Base-by-base conservation (phyloP, 2,888 invertebrate species). In the Archaeoteleia sp. region DNA sequence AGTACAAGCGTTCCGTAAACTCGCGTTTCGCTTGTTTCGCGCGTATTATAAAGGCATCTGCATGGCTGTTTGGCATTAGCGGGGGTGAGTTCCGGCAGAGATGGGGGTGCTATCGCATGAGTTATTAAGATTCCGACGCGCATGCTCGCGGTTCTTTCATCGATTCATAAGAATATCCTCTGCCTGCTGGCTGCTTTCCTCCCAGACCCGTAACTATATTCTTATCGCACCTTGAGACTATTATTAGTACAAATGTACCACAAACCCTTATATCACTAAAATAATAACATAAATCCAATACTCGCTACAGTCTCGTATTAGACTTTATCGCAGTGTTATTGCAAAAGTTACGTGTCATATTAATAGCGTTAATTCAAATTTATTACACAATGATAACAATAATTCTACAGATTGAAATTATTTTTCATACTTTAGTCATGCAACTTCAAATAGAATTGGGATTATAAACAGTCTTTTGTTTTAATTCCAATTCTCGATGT, bases 91-190 rank as follows among this genome's bases (percentile, higher is more conserved):
- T 55, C 48, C 34, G 49, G 54, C 55, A 48, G 58, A 40, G 62
- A 42, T 60, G 71, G 60, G 68, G 73, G 67, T 76, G 73, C 75
- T 77, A 79, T 78, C 77, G 79, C 77, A 80, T 81, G 79, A 78
- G 79, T 82, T 82, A 82, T 82, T 82, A 80, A 82, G 79, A 81
- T 81, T 79, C 77, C 73, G 73, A 63, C 74, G 81, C 82, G 81
- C 82, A 82, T 82, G 81, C 81, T 77, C 81, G 75, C 78, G 78
- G 78, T 79, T 80, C 82, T 81, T 80, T 80, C 82, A 82, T 82
- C 81, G 80, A 82, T 82, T 81, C 80, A 80, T 80, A 80, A 80
- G 80, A 80, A 80, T 80, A 80, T 80, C 76, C 78, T 80, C 78
- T 63, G 71, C 74, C 74, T 49, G 70, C 67, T 60, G 71, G 70